A percentile compares a stretch with the other conserved stretches of the same genome.
Conservation (phyloP, 2,113 vertebrate species). For the Agapornis roseicollis region DNA sequence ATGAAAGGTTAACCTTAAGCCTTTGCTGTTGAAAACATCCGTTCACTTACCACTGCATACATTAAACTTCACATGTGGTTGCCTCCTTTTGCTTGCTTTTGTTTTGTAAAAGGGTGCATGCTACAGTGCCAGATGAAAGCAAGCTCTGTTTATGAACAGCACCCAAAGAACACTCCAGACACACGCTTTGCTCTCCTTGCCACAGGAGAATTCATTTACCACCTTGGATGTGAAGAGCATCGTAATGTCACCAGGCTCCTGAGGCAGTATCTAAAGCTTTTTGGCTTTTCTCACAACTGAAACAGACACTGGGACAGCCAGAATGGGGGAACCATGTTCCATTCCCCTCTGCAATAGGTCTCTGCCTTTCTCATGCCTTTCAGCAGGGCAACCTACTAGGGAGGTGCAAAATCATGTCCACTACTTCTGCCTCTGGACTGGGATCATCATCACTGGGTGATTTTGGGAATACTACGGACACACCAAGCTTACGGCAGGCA, state of each 20-base stretch:
- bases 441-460: not conserved
- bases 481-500: not conserved
- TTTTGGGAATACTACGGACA: not conserved
- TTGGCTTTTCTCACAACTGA: not conserved
- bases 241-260: not conserved
- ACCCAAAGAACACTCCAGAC: not conserved
- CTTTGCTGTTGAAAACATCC: not conserved
- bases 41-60: not conserved
- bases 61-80: not conserved
- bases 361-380: not conserved
- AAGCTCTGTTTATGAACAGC: not conserved
- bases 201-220: not conserved
- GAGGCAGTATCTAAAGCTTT: not conserved
- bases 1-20: constrained; percentile 1
- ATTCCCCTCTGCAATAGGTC: not conserved
- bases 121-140: not conserved
- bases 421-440: not conserved
- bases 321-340: not conserved
- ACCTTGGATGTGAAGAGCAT: not conserved
- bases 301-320: not conserved
- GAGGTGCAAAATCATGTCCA: not conserved
- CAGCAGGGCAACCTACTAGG: not conserved
- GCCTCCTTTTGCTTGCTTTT: not conserved
- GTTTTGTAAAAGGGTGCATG: not conserved
- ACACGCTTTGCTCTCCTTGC: not conserved